Conservation (phyloP, 2,113 vertebrate species). For the Macroglossus sobrinus region DNA sequence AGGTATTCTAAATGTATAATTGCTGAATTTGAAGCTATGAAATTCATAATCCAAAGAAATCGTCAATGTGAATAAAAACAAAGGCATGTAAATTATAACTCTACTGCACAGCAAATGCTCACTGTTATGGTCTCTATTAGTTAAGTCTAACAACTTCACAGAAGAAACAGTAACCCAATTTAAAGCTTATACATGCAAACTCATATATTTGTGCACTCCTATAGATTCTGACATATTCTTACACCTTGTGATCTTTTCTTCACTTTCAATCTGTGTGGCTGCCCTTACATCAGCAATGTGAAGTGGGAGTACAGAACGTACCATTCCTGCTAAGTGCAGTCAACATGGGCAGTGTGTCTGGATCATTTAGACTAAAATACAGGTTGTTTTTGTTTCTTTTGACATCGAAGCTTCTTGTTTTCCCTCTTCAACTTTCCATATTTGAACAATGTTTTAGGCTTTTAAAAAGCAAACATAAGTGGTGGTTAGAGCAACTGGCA, state of each 20-base stretch:
- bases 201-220: background rate
- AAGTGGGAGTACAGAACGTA: background rate
- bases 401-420: conserved; percentile 15
- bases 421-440: background rate
- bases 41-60: background rate
- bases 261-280: background rate
- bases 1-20: background rate
- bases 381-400: conserved; percentile 14
- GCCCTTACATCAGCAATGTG: background rate
- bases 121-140: background rate
- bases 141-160: background rate
- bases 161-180: background rate
- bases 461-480: conserved; percentile 12
- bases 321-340: background rate
- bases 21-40: background rate
- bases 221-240: background rate
- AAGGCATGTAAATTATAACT: background rate
- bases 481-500: background rate
- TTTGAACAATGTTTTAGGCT: background rate
- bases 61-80: background rate
- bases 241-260: background rate
- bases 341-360: background rate
- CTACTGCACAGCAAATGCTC: background rate
- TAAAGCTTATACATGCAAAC: background rate
- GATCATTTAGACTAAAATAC: conserved; percentile 12